These are phyloP conservation scores for Rhincodon typus DNA, from an alignment of 2,797 vertebrate genomes.

Conservation along the genomic window DNA sequence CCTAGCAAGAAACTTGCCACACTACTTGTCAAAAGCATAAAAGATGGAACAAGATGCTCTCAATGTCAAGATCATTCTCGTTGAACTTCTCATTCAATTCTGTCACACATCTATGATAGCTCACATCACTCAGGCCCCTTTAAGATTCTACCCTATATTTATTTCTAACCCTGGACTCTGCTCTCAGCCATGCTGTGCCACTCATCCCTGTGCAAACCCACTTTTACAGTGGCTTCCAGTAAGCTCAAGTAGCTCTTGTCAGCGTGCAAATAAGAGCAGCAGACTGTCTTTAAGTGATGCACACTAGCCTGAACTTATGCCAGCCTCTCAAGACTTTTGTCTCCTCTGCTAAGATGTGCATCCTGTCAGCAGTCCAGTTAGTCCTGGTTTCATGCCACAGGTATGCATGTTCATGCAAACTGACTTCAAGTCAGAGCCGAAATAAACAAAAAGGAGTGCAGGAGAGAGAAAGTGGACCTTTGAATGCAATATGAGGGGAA, in stretches of 20 bases:
- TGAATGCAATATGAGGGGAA: not conserved
- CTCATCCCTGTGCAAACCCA: not conserved
- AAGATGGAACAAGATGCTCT: no score
- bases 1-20: no score
- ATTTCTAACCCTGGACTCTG: no score
- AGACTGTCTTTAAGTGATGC: not conserved
- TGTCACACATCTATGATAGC: no score
- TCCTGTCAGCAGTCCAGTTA: not conserved
- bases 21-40: no score
- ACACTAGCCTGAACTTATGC: not conserved
- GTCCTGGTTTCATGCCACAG: not conserved
- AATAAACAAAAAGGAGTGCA: not conserved
- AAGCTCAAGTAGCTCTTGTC: not conserved
- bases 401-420: not conserved
- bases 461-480: not conserved
- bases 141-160: no score
- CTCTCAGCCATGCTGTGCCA: not conserved
- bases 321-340: not conserved
- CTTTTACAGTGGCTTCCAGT: not conserved
- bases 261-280: not conserved
- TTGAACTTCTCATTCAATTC: no score
- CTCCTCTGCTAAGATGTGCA: not conserved
- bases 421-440: not conserved
- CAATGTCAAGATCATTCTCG: no score
- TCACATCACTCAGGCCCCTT: no score